Evolutionary conservation across 2,797 vertebrate genomes (phyloP).

Genomic region (Oreochromis grahami): DNA sequence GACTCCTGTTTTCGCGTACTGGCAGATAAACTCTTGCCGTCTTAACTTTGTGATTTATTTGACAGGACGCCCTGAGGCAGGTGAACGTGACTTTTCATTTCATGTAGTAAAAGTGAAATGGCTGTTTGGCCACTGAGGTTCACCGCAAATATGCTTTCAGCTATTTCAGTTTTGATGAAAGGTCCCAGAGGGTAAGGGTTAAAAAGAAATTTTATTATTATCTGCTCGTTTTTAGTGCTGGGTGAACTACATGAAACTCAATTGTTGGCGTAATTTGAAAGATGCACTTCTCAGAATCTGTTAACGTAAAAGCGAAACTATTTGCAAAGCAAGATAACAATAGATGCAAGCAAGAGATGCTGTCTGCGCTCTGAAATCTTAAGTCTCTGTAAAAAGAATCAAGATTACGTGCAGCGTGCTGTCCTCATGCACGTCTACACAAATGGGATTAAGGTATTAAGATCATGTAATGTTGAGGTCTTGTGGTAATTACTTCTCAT

Average conservation of each 20-base stretch:
- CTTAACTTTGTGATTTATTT: neutral
- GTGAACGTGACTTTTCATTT: neutral
- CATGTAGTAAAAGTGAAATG: neutral
- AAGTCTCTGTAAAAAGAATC: neutral
- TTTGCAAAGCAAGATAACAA: neutral
- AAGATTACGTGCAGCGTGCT: neutral
- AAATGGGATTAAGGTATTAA: neutral
- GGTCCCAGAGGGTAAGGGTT: neutral
- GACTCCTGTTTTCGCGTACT: slow-evolving; percentile 1
- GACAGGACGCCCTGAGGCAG: neutral
- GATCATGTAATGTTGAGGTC: neutral
- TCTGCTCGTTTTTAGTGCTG: neutral
- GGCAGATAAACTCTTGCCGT: neutral
- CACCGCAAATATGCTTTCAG: neutral
- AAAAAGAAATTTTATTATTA: neutral
- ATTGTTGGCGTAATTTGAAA: neutral
- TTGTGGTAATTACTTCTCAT: neutral
- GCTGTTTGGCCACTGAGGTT: neutral
- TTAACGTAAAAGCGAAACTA: neutral
- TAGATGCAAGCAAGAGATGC: neutral
- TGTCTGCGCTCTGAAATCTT: neutral
- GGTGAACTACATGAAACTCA: neutral
- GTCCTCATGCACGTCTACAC: fast-evolving
- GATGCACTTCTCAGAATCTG: neutral
- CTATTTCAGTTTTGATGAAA: neutral